These are phyloP conservation scores for Malacoraja senta DNA, from an alignment of 2,797 vertebrate species.

Conservation along the genomic window DNA sequence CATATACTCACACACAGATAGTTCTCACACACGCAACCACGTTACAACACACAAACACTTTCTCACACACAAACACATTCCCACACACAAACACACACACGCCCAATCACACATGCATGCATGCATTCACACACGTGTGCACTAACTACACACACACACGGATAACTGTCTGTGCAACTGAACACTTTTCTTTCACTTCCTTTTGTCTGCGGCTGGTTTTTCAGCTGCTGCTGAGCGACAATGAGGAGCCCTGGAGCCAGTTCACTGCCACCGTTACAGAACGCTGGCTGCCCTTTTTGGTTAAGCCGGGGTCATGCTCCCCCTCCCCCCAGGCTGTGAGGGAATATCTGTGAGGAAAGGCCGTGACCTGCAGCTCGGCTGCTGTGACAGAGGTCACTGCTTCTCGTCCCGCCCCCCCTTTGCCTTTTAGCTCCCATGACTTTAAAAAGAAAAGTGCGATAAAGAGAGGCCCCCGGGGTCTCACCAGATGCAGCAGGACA, in stretches of 20 bases:
- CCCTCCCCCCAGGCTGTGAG: conserved; percentile 64
- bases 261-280: conserved; percentile 53
- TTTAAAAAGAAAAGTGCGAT: conserved; percentile 57
- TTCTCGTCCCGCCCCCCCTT: conserved; percentile 58
- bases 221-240: conserved; percentile 45
- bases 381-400: conserved; percentile 76
- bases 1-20: background rate
- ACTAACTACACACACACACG: background rate
- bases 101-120: no score
- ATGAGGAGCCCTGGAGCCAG: conserved; percentile 46
- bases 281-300: conserved; percentile 47
- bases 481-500: conserved; percentile 16
- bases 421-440: conserved; percentile 71
- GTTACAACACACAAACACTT: background rate
- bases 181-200: conserved; percentile 50
- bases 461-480: conserved; percentile 48
- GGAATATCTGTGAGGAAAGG: conserved; percentile 62
- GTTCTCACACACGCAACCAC: background rate
- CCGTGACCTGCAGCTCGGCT: conserved; percentile 73
- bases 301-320: conserved; percentile 72
- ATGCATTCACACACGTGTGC: background rate
- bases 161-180: no score
- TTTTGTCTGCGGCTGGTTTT: conserved; percentile 45
- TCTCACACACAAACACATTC: background rate
- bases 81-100: background rate